Base-by-base conservation (phyloP, 2,888 invertebrate genomes). In the Scaptomyza reducta region DNA sequence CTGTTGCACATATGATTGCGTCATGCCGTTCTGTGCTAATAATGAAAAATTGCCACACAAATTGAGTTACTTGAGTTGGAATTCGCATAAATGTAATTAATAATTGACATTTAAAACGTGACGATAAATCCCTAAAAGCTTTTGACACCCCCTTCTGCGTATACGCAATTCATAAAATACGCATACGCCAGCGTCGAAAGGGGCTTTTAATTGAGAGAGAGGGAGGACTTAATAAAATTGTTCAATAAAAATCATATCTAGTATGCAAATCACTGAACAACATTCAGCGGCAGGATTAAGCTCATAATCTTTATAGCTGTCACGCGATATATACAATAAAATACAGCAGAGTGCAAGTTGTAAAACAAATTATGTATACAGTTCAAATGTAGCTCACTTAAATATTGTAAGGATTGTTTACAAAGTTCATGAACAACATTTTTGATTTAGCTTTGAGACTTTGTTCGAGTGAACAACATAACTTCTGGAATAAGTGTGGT, bases 51-150 rank as follows among this genome's bases (percentile, higher is more conserved):
- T 16, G 50, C 58, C 14, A 38, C 49, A 46, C 44, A 63, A 82
- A 81, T 82, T 72, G 68, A 82, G 77, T 81, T 82, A 74, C 61
- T 22, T 4, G 68, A 62, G 62, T 61, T 54, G 47, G 69, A 80
- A 74, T 65, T 78, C 29, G 68, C 61, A 44, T 56, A 64, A 64
- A 67, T 58, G 40, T 56, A 66, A 66, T 79, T 68, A 70, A 85
- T 82, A 82, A 82, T 85, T 82, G 85, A 70, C 75, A 85, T 82
- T 82, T 82, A 79, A 85, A 77, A 67, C 56, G 68, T 66, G 40
- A 40, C 16, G 38, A 11, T 56, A 55, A 47, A 29, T 42, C 33
- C 16, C 22, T 25, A 68, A 79, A 77, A 60, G 66, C 63, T 55
- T 66, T 76, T 63, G 51, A 35, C 51, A 35, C 51, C 14, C 35